These are phyloP conservation scores for Andrena bucephala DNA, from an alignment of 2,888 invertebrate species.

Conservation along the genomic window DNA sequence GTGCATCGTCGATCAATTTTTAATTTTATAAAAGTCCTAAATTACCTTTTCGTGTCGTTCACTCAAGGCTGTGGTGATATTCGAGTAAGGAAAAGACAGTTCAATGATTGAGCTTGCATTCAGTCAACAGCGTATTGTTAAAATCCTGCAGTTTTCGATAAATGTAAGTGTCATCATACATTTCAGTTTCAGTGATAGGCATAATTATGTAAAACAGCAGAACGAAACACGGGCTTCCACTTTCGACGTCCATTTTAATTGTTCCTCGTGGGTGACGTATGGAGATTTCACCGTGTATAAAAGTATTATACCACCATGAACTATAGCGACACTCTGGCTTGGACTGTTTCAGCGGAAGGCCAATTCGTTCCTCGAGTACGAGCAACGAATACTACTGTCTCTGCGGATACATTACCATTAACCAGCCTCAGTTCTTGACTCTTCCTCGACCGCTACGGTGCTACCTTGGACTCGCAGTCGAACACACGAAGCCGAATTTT, in stretches of 20 bases:
- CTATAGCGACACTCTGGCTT: conserved; percentile 78
- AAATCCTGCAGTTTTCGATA: neutral
- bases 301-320: conserved; percentile 65
- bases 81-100: neutral
- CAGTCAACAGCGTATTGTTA: neutral
- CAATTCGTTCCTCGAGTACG: conserved; percentile 37
- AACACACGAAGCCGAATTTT: neutral
- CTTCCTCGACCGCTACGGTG: conserved; percentile 6
- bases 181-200: neutral
- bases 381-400: conserved; percentile 57
- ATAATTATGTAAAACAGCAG: neutral
- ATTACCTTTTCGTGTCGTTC: neutral
- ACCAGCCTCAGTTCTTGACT: conserved; percentile 12
- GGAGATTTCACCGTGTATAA: conserved; percentile 68
- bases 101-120: neutral
- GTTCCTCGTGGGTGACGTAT: neutral
- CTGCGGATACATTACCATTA: neutral
- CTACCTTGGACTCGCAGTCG: neutral
- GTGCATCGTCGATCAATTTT: neutral
- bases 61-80: too few relatives aligned
- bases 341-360: conserved; percentile 76
- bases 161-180: neutral
- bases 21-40: neutral
- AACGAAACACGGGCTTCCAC: conserved; percentile 4
- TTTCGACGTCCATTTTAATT: neutral